Percentiles rank a stretch among this genome's conserved stretches.
These are phyloP conservation scores for Sesamia nonagrioides DNA, from an alignment of 1,140 invertebrate species.

Conservation along the genomic window DNA sequence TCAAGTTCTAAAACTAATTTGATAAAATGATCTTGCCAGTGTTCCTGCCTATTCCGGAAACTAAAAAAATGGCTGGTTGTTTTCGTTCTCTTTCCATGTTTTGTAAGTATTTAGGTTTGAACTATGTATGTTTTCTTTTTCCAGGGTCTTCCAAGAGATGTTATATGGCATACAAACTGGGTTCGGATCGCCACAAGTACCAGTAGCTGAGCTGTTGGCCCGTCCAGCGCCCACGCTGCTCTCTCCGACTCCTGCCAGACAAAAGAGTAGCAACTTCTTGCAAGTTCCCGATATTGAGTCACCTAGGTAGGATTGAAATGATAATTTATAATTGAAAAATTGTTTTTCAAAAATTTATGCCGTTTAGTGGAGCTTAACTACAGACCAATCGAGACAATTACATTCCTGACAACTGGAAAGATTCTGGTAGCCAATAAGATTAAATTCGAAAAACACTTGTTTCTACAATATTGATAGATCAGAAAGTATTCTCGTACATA, in stretches of 20 bases:
- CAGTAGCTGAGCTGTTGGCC: slow-evolving; percentile 95
- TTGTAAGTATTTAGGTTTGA: no score
- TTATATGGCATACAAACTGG: slow-evolving; percentile 97
- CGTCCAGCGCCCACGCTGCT: slow-evolving; percentile 94
- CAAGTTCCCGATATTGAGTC: slow-evolving; percentile 92
- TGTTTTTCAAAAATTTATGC: no score
- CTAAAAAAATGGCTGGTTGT: background rate
- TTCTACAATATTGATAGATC: no score
- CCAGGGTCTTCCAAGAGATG: slow-evolving; percentile 95
- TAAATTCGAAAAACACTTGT: no score
- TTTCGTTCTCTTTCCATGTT: background rate
- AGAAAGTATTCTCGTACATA: no score
- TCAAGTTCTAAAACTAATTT: background rate
- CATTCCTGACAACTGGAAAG: no score
- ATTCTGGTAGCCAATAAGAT: no score
- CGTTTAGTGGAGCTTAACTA: no score
- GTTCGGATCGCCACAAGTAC: slow-evolving; percentile 97
- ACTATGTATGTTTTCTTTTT: slow-evolving; percentile 46
- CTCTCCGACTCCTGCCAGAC: slow-evolving; percentile 91
- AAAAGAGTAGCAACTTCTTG: slow-evolving; percentile 97
- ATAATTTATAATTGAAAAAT: no score
- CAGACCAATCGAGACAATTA: no score
- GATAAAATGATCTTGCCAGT: background rate
- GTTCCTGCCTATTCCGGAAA: background rate
- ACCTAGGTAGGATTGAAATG: slow-evolving; percentile 69